Percentiles rank a stretch among this genome's conserved stretches.
phyloP scores from a whole-genome alignment of 2,797 vertebrate species.

The Borostomias antarcticus region DNA sequence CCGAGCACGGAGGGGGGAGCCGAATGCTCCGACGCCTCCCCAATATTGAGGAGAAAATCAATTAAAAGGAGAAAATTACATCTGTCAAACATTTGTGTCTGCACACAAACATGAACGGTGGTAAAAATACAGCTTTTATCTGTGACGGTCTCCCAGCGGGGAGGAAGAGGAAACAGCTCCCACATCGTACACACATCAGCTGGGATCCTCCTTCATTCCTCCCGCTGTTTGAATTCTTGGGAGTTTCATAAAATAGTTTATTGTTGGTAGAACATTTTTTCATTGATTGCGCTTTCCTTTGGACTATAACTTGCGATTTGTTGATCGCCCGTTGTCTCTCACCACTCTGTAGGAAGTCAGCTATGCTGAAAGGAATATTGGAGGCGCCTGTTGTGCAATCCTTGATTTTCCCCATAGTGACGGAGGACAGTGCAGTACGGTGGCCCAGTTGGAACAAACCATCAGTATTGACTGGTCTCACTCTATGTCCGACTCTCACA shows the following conservation, averaged over 20 bases:
- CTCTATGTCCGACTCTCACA: too few species aligned
- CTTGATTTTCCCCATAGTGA: conserved; percentile 23
- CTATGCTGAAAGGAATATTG: conserved; percentile 27
- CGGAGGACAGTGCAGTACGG: too few species aligned
- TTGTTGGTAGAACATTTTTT: conserved; percentile 62
- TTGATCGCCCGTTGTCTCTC: conserved; percentile 57
- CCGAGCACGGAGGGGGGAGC: conserved; percentile 47
- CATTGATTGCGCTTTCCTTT: conserved; percentile 62
- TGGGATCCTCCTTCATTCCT: conserved; percentile 35
- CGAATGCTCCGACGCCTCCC: conserved; percentile 37
- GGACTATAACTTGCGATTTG: conserved; percentile 54
- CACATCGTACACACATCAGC: conserved; percentile 31
- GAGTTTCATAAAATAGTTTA: conserved; percentile 66
- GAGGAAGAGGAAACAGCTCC: conserved; percentile 38
- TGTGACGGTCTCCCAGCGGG: conserved; percentile 50
- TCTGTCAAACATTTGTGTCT: conserved; percentile 52
- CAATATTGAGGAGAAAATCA: conserved; percentile 62
- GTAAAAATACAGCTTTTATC: conserved; percentile 29
- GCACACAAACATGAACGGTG: conserved; percentile 4
- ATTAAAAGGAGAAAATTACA: conserved; percentile 60
- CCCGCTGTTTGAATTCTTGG: conserved; percentile 58
- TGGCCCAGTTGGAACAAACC: too few species aligned
- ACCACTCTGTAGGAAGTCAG: conserved; percentile 60
- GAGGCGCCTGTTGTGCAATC: conserved; percentile 12
- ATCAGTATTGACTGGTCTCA: too few species aligned